These are phyloP conservation scores for Eidolon helvum DNA, from an alignment of 2,113 vertebrate genomes.

Conservation along the genomic window DNA sequence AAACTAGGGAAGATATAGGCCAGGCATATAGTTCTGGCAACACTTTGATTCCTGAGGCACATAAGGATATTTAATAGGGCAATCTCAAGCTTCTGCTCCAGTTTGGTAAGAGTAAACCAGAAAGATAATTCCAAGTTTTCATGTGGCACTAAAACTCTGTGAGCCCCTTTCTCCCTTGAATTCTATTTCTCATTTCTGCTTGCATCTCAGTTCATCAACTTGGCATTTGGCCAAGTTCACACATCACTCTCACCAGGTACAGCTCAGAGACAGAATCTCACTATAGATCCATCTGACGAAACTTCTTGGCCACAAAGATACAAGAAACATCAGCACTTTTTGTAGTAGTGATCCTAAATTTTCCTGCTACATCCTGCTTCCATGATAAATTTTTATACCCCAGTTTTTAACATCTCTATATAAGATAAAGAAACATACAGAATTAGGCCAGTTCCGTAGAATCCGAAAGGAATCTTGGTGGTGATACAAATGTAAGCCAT, in stretches of 20 bases:
- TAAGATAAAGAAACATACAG: not conserved
- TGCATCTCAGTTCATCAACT: accelerated
- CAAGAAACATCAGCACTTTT: not conserved
- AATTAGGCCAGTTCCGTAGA: not conserved
- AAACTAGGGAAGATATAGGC: not conserved
- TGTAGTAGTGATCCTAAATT: not conserved
- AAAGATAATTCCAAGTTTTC: accelerated
- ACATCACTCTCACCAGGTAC: accelerated
- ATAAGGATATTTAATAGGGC: accelerated
- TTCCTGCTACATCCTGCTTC: not conserved
- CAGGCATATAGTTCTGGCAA: not conserved
- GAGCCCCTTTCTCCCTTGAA: not conserved
- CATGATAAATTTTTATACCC: not conserved
- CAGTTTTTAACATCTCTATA: not conserved
- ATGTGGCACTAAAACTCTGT: not conserved
- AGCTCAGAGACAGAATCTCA: too few species aligned
- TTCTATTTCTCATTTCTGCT: not conserved
- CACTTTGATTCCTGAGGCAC: accelerated
- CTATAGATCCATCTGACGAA: not conserved
- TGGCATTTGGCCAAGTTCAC: not conserved
- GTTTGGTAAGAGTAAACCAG: not conserved
- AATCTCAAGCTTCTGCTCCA: not conserved
- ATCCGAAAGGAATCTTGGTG: not conserved
- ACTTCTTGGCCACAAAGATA: not conserved
- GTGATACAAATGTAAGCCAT: not conserved